Evolutionary conservation across 2,888 invertebrate genomes (phyloP), one percentile per base, ranked within the genome.

Genomic region (Heliconius charithonia): DNA sequence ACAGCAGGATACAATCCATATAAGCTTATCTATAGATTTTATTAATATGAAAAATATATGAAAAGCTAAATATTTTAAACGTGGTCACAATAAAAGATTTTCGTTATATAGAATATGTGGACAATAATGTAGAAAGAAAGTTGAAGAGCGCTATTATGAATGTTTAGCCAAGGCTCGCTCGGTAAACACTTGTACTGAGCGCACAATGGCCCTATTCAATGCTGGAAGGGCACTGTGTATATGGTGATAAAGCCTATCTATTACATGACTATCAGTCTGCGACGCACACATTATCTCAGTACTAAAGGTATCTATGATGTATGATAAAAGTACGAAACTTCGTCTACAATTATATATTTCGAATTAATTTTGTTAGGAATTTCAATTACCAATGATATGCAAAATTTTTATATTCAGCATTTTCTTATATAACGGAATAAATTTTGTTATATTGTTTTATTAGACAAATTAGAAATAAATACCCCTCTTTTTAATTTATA

Each of bases 41-140:
- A 59, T n/a, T n/a, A 59, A n/a, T 59, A 59, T 32, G 10, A 66
- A 1, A 32, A 66, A 29, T 67, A 69, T 27, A 16, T 27, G 12
- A 22, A 77, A 75, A 69, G 45, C 29, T 51, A 27, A 62, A 71
- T 66, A 63, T 74, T 82, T 59, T 62, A 75, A 74, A 71, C 62
- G 66, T 77, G 73, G 75, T 73, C 71, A 76, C 69, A 82, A 78
- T 78, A 69, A 73, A 76, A 78, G 72, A 69, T 76, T 79, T 79
- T 71, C 67, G 77, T 80, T 81, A 80, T 82, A 76, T 76, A 81
- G 75, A 79, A 78, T 79, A 81, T 72, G 83, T 81, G 83, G 82
- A 85, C 86, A 87, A 85, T 87, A 87, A 84, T 77, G 84, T 83
- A 82, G 85, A 87, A 87, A 87, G 88, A 87, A 87, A 86, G 84